Conservation (phyloP, 2,797 vertebrate genomes). For the Amblyopsis hoosieri region DNA sequence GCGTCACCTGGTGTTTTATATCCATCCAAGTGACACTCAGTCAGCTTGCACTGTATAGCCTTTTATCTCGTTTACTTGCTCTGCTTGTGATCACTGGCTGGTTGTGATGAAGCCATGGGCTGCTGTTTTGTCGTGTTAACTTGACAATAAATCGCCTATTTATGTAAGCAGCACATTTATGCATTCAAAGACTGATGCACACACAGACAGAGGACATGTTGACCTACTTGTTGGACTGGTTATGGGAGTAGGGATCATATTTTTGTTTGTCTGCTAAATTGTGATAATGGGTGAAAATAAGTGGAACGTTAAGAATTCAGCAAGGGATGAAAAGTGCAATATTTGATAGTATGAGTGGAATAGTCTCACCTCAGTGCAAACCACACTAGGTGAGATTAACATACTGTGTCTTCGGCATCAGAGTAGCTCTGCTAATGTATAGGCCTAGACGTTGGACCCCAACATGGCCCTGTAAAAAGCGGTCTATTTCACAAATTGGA, state of each 20-base stretch:
- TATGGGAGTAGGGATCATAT: background rate
- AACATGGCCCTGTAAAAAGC: conserved; percentile 11
- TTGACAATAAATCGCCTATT: background rate
- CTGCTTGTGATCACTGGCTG: conserved; percentile 9
- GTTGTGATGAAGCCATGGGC: conserved; percentile 28
- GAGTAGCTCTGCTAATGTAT: conserved; percentile 33
- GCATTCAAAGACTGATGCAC: no score
- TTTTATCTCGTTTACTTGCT: conserved; percentile 40
- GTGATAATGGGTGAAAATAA: background rate
- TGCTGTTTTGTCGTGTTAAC: conserved; percentile 21
- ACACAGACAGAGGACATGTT: no score
- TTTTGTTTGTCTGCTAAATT: conserved; percentile 7
- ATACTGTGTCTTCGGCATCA: conserved; percentile 33
- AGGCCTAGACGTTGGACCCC: conserved; percentile 22
- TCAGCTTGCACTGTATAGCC: conserved; percentile 16
- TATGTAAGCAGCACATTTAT: conserved; percentile 1
- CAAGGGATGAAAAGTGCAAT: conserved; percentile 2
- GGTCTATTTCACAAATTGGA: conserved; percentile 15
- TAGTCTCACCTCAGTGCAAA: conserved; percentile 5
- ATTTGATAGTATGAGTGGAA: background rate
- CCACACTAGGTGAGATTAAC: conserved; percentile 31
- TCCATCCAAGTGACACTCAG: conserved; percentile 7
- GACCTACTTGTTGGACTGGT: no score
- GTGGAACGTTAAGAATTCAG: background rate
- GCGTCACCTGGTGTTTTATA: no score